Percentiles rank a stretch among this genome's conserved stretches.
These are phyloP conservation scores for Tetheella fluctuosa DNA, from an alignment of 2,888 invertebrate genomes.

Conservation along the genomic window DNA sequence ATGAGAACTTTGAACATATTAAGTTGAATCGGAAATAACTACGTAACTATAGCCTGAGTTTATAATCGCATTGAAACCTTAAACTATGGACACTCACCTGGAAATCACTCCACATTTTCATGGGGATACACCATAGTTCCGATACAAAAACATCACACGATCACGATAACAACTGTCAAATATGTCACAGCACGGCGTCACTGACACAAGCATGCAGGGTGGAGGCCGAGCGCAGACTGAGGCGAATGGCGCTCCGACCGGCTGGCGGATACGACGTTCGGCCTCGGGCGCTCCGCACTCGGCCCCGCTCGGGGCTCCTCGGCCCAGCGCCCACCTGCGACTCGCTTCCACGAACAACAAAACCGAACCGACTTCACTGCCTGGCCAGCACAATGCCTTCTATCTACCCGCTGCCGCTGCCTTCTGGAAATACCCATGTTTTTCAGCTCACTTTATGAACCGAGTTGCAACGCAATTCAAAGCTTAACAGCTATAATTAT, in stretches of 20 bases:
- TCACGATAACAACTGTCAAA: slow-evolving; percentile 83
- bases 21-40: slow-evolving; percentile 44
- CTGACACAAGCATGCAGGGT: slow-evolving; percentile 63
- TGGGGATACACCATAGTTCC: slow-evolving; percentile 84
- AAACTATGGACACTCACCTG: slow-evolving; percentile 65
- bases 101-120: slow-evolving; percentile 85
- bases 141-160: slow-evolving; percentile 82
- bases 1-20: slow-evolving; percentile 33
- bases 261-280: slow-evolving; percentile 49
- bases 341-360: slow-evolving; percentile 77
- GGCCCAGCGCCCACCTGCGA: slow-evolving; percentile 76
- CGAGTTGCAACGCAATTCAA: slow-evolving; percentile 13
- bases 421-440: slow-evolving; percentile 57
- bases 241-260: slow-evolving; percentile 39
- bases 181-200: slow-evolving; percentile 75
- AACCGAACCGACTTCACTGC: slow-evolving; percentile 62
- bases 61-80: slow-evolving; percentile 14
- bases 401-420: slow-evolving; percentile 44
- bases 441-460: slow-evolving; percentile 38
- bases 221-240: slow-evolving; percentile 80
- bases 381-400: slow-evolving; percentile 57
- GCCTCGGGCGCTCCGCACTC: slow-evolving; percentile 49
- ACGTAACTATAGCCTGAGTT: slow-evolving; percentile 26
- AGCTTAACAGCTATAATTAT: background rate
- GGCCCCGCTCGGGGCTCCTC: slow-evolving; percentile 44